Evolutionary conservation across 1,140 invertebrate genomes (phyloP), one percentile per base, ranked within the genome.

Genomic region (Nasonia longicornis): DNA sequence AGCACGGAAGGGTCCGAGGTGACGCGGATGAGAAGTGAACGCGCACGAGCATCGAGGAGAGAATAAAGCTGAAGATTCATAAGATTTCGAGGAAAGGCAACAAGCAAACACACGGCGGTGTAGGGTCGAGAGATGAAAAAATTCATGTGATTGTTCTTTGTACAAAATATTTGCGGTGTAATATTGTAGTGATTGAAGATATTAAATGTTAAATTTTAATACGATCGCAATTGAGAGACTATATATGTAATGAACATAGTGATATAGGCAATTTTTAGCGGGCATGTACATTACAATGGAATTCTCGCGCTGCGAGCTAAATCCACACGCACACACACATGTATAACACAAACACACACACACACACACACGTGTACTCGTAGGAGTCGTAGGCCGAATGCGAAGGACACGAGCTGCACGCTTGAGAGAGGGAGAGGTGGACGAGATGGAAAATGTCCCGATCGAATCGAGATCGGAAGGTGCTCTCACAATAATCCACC

Each of bases 181-280:
- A 90, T 89, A 90, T 91, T 90, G 89, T 91, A 91, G 90, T 90
- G 89, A 90, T 90, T 89, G 74, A 83, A 80, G 85, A 89, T 89
- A 89, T 88, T 91, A 88, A 91, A 90, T 91, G 89, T 90, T 91
- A 90, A 91, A 91, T 91, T 91, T 91, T 91, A 90, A 91, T 90
- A 91, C 89, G 86, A 88, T 91, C 88, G 88, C 89, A 89, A 90
- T 89, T 86, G 87, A 88, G 84, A 87, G 85, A 88, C 86, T 87
- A 87, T 87, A 88, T 82, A 79, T 79, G 81, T 79, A 82, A 79
- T 82, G 66, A 79, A 79, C 66, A 82, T 82, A 82, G 81, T 82
- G 72, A 82, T 82, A 75, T 82, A 82, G 81, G 81, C 71, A 82
- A 91, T 90, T 88, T 87, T 90, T 88, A 88, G 88, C 90, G 89